Evolutionary conservation across 2,888 invertebrate species (phyloP).

Genomic region (Synergus umbraculus): DNA sequence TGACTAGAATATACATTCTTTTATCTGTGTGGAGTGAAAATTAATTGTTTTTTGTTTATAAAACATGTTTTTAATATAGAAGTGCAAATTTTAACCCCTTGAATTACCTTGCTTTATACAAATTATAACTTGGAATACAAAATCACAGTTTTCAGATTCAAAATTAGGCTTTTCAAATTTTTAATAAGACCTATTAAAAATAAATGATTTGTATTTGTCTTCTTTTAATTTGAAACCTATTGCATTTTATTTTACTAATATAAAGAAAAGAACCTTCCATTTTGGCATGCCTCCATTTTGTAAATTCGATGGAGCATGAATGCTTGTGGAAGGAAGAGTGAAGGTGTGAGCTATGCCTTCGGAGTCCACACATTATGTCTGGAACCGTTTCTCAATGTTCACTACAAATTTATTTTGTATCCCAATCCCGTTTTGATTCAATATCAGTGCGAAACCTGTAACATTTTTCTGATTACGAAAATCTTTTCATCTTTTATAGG

Average conservation of each 20-base stretch:
- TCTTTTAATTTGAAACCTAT: not conserved
- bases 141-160: not conserved
- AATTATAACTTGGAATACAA: not conserved
- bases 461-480: not conserved
- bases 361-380: conserved; percentile 87
- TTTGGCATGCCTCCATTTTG: conserved; percentile 87
- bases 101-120: not conserved
- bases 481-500: conserved; percentile 57
- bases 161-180: no score
- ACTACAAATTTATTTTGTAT: conserved; percentile 76
- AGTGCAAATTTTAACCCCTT: not conserved
- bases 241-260: conserved; percentile 10
- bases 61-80: no score
- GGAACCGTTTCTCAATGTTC: conserved; percentile 88
- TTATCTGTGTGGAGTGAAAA: not conserved
- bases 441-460: not conserved
- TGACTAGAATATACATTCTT: not conserved
- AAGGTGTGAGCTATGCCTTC: conserved; percentile 85
- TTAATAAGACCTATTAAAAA: not conserved
- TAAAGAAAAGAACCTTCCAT: conserved; percentile 80
- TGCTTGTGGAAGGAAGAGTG: conserved; percentile 86
- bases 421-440: not conserved
- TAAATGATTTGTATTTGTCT: not conserved
- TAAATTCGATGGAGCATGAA: conserved; percentile 84
- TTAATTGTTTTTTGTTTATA: not conserved